Evolutionary conservation across 2,888 invertebrate genomes (phyloP).

Genomic region (Halocaridina rubra): DNA sequence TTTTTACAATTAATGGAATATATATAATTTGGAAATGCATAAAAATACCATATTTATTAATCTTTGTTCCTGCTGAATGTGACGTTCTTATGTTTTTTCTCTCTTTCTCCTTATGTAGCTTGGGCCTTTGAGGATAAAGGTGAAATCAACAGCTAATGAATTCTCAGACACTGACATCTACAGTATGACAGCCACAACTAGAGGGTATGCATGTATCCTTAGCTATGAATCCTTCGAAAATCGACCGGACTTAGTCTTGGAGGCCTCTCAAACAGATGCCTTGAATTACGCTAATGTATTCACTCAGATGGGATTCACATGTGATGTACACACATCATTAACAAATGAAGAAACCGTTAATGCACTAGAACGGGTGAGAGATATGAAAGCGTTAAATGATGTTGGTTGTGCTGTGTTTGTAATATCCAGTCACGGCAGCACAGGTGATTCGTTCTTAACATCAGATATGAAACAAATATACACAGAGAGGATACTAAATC

Average conservation of each 20-base stretch:
- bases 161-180: background rate
- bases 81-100: too few species aligned
- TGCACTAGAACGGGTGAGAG: background rate
- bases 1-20: too few species aligned
- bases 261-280: background rate
- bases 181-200: background rate
- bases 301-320: conserved; percentile 16
- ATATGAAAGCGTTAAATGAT: background rate
- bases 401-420: conserved; percentile 12
- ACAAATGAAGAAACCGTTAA: conserved; percentile 9
- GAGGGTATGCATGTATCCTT: conserved; percentile 23
- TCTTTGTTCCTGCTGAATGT: too few species aligned
- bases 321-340: background rate
- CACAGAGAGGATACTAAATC: background rate
- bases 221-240: conserved; percentile 5
- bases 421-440: conserved; percentile 23
- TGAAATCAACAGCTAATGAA: background rate
- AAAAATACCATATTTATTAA: too few species aligned
- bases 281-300: conserved; percentile 5
- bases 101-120: background rate
- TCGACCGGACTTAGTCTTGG: conserved; percentile 10
- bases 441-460: background rate
- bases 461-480: conserved; percentile 1
- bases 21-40: too few species aligned
- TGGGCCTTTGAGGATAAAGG: background rate